Percentiles rank a stretch among this genome's conserved stretches.
Evolutionary conservation across 2,113 vertebrate genomes (phyloP).

Genomic region (Nothocercus julius): DNA sequence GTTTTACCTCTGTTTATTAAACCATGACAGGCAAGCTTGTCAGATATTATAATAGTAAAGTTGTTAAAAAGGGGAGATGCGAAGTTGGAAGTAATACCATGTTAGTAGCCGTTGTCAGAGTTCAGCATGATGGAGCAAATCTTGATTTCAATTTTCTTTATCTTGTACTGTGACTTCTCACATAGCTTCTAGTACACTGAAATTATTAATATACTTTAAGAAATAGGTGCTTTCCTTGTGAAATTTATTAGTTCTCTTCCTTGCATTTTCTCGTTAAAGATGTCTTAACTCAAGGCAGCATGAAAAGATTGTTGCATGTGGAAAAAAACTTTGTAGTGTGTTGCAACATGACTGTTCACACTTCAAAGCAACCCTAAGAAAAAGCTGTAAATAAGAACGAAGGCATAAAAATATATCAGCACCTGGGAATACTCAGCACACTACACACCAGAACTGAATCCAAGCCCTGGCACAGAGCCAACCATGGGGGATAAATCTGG

Average conservation of each 20-base stretch:
- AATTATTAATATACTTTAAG: conserved; percentile 48
- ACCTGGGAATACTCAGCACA: conserved; percentile 80
- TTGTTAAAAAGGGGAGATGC: conserved; percentile 2
- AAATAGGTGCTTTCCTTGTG: conserved; percentile 13
- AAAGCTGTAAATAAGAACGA: conserved; percentile 80
- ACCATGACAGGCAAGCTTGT: background rate
- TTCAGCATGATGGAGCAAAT: background rate
- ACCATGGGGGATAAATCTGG: conserved; percentile 70
- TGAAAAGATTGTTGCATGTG: conserved; percentile 49
- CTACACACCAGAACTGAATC: conserved; percentile 71
- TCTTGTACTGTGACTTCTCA: background rate
- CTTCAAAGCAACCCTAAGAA: conserved; percentile 77
- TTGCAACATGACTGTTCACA: conserved; percentile 70
- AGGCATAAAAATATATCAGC: conserved; percentile 73
- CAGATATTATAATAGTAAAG: conserved; percentile 6
- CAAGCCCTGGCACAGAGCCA: conserved; percentile 75
- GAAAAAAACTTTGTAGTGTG: conserved; percentile 55
- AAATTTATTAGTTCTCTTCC: conserved; percentile 9
- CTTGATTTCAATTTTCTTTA: background rate
- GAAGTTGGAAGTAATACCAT: background rate
- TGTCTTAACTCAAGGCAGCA: conserved; percentile 27
- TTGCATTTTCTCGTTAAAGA: conserved; percentile 47
- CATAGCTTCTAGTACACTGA: conserved; percentile 5
- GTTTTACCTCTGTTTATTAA: conserved; percentile 33
- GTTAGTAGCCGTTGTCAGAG: background rate